Percentiles rank a stretch among this genome's conserved stretches.
Evolutionary conservation across 2,797 vertebrate species (phyloP).

Genomic region (Glossophaga mutica): DNA sequence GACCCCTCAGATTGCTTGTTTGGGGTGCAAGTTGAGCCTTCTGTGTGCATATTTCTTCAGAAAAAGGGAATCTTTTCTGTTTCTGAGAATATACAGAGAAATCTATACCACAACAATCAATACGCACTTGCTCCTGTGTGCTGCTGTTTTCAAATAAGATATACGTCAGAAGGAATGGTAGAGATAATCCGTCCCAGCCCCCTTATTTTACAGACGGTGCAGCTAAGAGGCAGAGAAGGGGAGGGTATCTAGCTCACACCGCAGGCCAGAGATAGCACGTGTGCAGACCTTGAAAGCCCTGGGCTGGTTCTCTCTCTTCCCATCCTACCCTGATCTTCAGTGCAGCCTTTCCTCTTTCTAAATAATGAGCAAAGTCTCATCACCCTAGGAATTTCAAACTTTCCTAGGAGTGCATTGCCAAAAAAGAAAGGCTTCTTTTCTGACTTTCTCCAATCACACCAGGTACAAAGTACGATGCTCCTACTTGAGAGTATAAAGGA

Average conservation of each 20-base stretch:
- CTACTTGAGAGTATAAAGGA: not conserved
- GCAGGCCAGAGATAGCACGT: not conserved
- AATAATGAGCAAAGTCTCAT: not conserved
- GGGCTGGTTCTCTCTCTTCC: not conserved
- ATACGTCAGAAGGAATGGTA: not conserved
- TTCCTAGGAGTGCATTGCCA: not conserved
- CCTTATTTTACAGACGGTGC: not conserved
- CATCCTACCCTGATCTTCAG: not conserved
- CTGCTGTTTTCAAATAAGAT: not conserved
- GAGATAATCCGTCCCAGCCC: not conserved
- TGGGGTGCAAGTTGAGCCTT: not conserved
- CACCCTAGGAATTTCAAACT: not conserved
- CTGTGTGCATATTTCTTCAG: not conserved
- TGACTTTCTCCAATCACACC: not conserved
- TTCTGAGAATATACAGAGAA: not conserved
- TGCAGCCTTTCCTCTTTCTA: not conserved
- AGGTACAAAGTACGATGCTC: not conserved
- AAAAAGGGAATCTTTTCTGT: not conserved
- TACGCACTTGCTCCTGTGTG: not conserved
- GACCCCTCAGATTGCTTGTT: not conserved
- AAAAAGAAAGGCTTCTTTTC: not conserved
- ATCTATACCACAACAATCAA: not conserved
- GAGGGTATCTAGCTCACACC: rapidly evolving
- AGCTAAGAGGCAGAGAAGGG: not conserved
- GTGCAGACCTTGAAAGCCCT: not conserved